Percentiles rank a stretch among this genome's conserved stretches.
Evolutionary conservation across 2,888 invertebrate species (phyloP).

Genomic region (Ennomos fuscantarius): DNA sequence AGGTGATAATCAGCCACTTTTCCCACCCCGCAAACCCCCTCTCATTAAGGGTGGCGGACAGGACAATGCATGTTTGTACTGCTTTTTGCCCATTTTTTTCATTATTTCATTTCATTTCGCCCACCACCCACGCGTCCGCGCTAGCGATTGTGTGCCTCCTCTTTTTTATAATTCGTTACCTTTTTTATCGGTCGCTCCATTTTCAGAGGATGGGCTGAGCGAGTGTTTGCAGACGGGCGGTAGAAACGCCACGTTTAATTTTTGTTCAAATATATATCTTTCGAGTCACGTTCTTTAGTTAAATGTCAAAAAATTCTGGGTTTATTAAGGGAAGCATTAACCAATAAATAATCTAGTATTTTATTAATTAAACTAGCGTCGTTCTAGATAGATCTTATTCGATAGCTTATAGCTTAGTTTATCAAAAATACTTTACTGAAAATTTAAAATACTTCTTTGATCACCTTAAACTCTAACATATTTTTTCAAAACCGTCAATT

Average conservation of each 20-base stretch:
- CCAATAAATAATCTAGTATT: too few relatives aligned
- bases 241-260: slow-evolving; percentile 44
- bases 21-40: slow-evolving; percentile 61
- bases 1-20: slow-evolving; percentile 83
- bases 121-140: slow-evolving; percentile 83
- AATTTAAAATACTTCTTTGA: too few relatives aligned
- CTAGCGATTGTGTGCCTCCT: slow-evolving; percentile 82
- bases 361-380: too few relatives aligned
- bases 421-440: too few relatives aligned
- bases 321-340: too few relatives aligned
- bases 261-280: background rate
- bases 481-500: too few relatives aligned
- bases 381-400: too few relatives aligned
- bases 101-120: slow-evolving; percentile 86
- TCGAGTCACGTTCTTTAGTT: too few relatives aligned
- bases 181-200: slow-evolving; percentile 85
- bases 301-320: too few relatives aligned
- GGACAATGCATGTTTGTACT: slow-evolving; percentile 85
- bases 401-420: too few relatives aligned
- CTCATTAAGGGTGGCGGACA: slow-evolving; percentile 78
- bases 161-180: slow-evolving; percentile 85
- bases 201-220: slow-evolving; percentile 80
- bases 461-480: too few relatives aligned
- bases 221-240: slow-evolving; percentile 57
- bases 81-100: slow-evolving; percentile 85